Conservation (phyloP, 2,888 invertebrate genomes). For the Pomacea canaliculata region DNA sequence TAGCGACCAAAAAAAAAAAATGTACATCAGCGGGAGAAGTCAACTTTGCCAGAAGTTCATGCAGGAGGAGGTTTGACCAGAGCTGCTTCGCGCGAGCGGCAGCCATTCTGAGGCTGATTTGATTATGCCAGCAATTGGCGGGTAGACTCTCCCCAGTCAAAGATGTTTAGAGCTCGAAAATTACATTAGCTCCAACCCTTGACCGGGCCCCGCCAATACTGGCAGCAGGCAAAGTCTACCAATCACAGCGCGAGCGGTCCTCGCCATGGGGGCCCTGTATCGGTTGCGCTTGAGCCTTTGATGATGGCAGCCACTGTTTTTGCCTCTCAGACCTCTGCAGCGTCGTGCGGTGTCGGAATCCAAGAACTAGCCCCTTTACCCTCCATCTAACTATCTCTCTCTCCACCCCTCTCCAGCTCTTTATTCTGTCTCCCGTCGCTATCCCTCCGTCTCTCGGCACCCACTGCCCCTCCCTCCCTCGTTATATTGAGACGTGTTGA, state of each 20-base stretch:
- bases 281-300: constrained; percentile 24
- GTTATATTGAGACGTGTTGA: neutral
- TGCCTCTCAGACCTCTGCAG: constrained; percentile 7
- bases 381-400: neutral
- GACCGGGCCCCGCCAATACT: constrained; percentile 26
- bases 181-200: constrained; percentile 31
- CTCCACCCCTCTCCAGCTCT: neutral
- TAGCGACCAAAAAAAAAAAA: neutral
- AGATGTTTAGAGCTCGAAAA: constrained; percentile 34
- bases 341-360: constrained; percentile 2
- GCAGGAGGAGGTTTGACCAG: too few species aligned
- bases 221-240: constrained; percentile 20
- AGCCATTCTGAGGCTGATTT: constrained; percentile 15
- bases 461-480: neutral
- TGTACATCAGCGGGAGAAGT: too few species aligned
- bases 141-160: constrained; percentile 13
- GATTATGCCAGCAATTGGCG: constrained; percentile 6
- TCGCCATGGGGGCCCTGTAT: constrained; percentile 25
- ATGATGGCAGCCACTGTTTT: constrained; percentile 8
- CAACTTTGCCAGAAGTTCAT: too few species aligned
- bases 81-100: neutral
- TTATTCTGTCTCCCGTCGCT: neutral
- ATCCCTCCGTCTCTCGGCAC: too few species aligned
- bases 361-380: neutral
- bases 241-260: constrained; percentile 27